Evolutionary conservation across 2,797 vertebrate genomes (phyloP), one percentile per base, ranked within the genome.

Genomic region (Siniperca obscura): DNA sequence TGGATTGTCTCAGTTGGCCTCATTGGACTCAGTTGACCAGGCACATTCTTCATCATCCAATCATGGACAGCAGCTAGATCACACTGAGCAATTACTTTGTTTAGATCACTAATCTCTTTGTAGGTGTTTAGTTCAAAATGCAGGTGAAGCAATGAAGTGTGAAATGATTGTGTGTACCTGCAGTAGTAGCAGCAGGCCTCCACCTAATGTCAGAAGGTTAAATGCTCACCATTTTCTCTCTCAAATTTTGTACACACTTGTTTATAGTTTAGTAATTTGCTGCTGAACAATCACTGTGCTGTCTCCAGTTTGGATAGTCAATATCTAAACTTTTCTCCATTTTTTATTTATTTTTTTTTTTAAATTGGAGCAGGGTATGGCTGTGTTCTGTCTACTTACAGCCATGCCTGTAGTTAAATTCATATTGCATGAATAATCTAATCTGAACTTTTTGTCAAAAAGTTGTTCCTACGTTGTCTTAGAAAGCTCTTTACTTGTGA

Each of bases 121-220:
- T 79, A 73, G 70, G n/a, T 44, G 44, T 73, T 76, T 30, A 52
- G 48, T 76, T 66, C 50, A 76, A 70, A 85, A 79, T 71, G 67
- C 66, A 65, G 62, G 30, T 30, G 55, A 87, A 44, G 76, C 89
- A 56, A 17, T 67, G 42, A 61, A 85, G 87, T 83, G 88, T 91
- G 87, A 94, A 91, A 93, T 89, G 40, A 85, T 81, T 81, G 30
- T 52, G 50, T 90, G 84, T 75, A 78, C 77, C 64, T 60, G 67
- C 71, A 78, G 70, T 59, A 27, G 34, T 17, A 44, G 16, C 70
- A 10, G 60, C 50, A 66, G 50, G 46, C 7, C 59, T 46, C 11
- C 53, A 48, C 17, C 36, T 50, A 21, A 61, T 70, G 46, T 62
- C 70, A 16, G 12, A 42, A n/a, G 56, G 44, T 77, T 72, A 64